A percentile compares a stretch with the other conserved stretches of the same genome.
Evolutionary conservation across 2,888 invertebrate species (phyloP).

Genomic region (Chydorus sphaericus): DNA sequence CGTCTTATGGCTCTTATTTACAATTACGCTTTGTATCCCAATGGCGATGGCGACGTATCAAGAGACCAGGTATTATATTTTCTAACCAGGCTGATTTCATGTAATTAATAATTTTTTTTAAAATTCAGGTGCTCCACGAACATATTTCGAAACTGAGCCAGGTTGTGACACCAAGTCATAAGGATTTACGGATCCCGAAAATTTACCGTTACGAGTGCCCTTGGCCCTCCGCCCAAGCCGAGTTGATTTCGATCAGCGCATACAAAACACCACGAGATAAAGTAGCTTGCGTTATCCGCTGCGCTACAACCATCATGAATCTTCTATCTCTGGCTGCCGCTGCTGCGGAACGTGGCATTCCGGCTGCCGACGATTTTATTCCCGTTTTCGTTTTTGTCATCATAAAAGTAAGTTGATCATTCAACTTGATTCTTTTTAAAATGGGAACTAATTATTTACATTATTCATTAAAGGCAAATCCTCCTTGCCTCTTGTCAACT

Average conservation of each 20-base stretch:
- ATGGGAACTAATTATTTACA: neutral
- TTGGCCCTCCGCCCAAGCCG: constrained; percentile 87
- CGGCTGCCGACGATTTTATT: constrained; percentile 83
- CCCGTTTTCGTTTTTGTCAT: constrained; percentile 93
- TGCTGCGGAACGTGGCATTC: constrained; percentile 51
- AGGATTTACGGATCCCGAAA: constrained; percentile 64
- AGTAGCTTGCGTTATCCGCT: constrained; percentile 64
- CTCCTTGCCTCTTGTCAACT: constrained; percentile 80
- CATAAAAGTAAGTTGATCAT: constrained; percentile 52
- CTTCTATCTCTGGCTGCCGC: constrained; percentile 75
- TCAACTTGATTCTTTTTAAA: neutral
- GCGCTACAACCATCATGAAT: constrained; percentile 87
- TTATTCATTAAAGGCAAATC: constrained; percentile 57
- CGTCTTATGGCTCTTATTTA: constrained; percentile 85
- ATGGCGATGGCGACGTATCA: constrained; percentile 86
- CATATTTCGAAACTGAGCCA: constrained; percentile 70
- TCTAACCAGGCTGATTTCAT: constrained; percentile 6
- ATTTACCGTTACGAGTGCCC: constrained; percentile 77
- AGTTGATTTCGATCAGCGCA: constrained; percentile 71
- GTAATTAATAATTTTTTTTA: neutral
- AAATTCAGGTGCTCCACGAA: constrained; percentile 53
- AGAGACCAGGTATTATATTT: constrained; percentile 59
- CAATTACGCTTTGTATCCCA: constrained; percentile 84
- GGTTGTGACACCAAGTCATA: constrained; percentile 60
- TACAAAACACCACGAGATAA: constrained; percentile 83